A percentile compares a stretch with the other conserved stretches of the same genome.
phyloP scores from a whole-genome alignment of 2,888 invertebrate genomes.

The Rhabditophanes sp. region DNA sequence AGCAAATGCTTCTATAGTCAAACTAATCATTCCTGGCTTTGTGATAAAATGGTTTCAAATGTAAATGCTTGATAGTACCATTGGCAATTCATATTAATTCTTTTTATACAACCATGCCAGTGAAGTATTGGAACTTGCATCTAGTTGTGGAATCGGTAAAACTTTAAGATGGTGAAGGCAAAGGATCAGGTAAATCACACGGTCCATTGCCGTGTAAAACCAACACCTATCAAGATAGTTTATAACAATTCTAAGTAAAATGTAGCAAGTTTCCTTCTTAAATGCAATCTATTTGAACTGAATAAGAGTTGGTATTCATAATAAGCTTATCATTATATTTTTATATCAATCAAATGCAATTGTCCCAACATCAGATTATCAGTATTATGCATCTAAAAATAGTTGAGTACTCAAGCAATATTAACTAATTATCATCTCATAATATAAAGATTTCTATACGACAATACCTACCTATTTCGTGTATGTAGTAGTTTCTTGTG shows the following conservation, averaged over 20 bases:
- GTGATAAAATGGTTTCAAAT: conserved; percentile 71
- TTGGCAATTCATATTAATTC: conserved; percentile 57
- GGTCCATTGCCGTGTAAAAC: conserved; percentile 43
- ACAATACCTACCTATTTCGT: too few species aligned
- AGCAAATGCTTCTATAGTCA: conserved; percentile 70
- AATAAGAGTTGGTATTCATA: too few species aligned
- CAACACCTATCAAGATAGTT: conserved; percentile 44
- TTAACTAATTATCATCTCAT: too few species aligned
- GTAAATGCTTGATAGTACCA: conserved; percentile 80
- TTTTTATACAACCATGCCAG: conserved; percentile 78
- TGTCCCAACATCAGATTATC: too few species aligned
- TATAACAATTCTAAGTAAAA: conserved; percentile 22
- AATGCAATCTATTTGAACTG: too few species aligned
- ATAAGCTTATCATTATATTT: too few species aligned
- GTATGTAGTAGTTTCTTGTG: too few species aligned
- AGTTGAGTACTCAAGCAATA: too few species aligned
- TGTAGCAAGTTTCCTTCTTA: conserved; percentile 2
- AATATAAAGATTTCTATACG: too few species aligned
- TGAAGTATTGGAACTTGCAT: conserved; percentile 48
- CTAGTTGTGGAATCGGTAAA: conserved; percentile 37
- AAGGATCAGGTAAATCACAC: conserved; percentile 43
- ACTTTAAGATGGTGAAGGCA: conserved; percentile 43
- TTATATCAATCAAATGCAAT: too few species aligned
- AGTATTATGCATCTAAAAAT: too few species aligned
- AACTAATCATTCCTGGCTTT: conserved; percentile 67